These are phyloP conservation scores for Myrmophylax atrothorax DNA, from an alignment of 2,113 vertebrate species.

Conservation along the genomic window DNA sequence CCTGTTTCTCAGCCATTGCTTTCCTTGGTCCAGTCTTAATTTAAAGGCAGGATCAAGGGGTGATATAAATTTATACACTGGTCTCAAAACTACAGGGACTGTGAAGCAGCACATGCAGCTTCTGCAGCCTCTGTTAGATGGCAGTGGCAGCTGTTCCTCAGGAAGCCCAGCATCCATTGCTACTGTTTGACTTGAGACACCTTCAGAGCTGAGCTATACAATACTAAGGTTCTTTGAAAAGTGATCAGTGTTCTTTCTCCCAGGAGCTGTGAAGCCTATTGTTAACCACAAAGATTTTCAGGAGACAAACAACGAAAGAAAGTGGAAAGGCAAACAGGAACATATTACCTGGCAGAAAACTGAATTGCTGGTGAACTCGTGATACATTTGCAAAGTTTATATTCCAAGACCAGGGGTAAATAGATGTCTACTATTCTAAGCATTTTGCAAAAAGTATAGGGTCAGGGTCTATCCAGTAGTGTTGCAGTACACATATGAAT, in stretches of 20 bases:
- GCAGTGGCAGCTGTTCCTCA: neutral
- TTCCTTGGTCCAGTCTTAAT: neutral
- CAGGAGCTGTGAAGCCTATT: neutral
- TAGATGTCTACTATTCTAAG: neutral
- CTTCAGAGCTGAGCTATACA: neutral
- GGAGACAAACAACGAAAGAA: neutral
- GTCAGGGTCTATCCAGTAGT: neutral
- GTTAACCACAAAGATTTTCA: neutral
- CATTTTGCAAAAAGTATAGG: neutral
- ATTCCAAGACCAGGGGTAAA: neutral
- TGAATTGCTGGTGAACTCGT: neutral
- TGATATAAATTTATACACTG: rapidly evolving
- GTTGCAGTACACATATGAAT: neutral
- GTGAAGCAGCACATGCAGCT: neutral
- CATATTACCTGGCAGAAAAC: rapidly evolving
- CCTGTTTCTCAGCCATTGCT: neutral
- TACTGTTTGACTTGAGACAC: neutral
- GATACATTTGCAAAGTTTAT: neutral
- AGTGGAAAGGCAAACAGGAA: neutral
- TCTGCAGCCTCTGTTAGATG: neutral
- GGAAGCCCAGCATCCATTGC: neutral
- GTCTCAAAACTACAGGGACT: neutral
- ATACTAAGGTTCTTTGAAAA: neutral
- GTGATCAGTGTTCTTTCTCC: neutral
- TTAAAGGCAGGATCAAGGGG: neutral